Evolutionary conservation across 1,140 invertebrate species (phyloP), one percentile per base, ranked within the genome.

Genomic region (Chymomyza costata): DNA sequence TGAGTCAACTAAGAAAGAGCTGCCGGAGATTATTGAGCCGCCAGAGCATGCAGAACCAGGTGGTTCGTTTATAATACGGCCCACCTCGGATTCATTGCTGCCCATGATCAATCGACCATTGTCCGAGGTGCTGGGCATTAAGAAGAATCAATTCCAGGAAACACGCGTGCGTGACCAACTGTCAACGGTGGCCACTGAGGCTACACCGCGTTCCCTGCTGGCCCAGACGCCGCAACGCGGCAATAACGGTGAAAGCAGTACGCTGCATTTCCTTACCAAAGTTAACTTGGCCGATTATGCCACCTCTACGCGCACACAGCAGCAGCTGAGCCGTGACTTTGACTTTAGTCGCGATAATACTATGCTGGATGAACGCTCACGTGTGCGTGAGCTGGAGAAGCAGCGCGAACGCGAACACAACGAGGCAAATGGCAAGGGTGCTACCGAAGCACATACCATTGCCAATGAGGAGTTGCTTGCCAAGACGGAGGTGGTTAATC

Each of bases 131-230:
- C 51, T 86, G 30, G 84, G 84, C 41, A 85, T 85, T 21, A 85
- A 85, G 40, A 85, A 85, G 58, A 85, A 85, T 50, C 84, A 85
- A 53, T 85, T 85, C 47, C 84, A 83, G 43, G 82, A 85, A 61
- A 84, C 84, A 11, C 70, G 84, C 0, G 76, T 85, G 46, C 65
- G 65, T 2, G 56, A 69, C 37, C 55, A 76, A n/a, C 2, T 78
- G 43, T 63, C 65, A 30, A 52, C 57, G 7, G 61, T 31, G 0
- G 56, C 7, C 3, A 53, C 49, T 0, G 64, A 78, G 14, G 64
- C 74, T 0, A 67, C 73, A 5, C 68, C 68, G 0, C 64, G 63
- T 2, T 58, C 59, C 0, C 51, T 62, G 40, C 19, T 71, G 11
- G 48, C 65, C 1, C 47, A 54, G 28, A 49, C 54, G 37, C 28